Base-by-base conservation (phyloP, 2,113 vertebrate genomes). In the Psettodes erumei region DNA sequence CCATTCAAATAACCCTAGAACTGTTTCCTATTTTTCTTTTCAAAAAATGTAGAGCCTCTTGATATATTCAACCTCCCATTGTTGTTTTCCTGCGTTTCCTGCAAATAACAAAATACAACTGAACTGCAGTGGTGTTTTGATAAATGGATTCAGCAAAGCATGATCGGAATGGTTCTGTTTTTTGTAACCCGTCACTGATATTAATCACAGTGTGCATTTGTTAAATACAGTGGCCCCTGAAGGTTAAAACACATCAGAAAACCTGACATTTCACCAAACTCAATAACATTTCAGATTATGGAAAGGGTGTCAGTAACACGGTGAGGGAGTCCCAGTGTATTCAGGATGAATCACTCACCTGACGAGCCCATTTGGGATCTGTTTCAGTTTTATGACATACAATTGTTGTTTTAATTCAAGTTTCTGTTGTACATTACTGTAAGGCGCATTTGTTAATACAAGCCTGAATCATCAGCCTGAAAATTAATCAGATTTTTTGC, bases 41-140 rank as follows among this genome's bases (percentile, higher is more conserved):
- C 18, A 54, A 35, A 47, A 43, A 48, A 71, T 61, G 32, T 13
- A 30, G 48, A 59, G 2, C 30, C 70, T 60, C 15, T 66, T 71
- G 40, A 68, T 33, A 25, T 25, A 32, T 21, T 55, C 32, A n/a
- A 40, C 5, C 21, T 32, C 38, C 55, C 10, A 33, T 75, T 81
- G 67, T 69, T 55, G 1, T n/a, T 1, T 16, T 15, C 28, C 45
- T 33, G 19, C n/a, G n/a, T 55, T 75, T 74, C 35, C 48, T 38
- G 28, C 42, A 72, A 71, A 76, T 28, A 58, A 51, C 8, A 10
- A 28, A 68, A 40, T 58, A 19, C 13, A 3, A 18, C 18, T n/a
- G 30, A 55, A 51, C 23, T 32, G 25, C 19, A 33, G 11, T 4
- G 2, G 0, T 2, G 10, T 25, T 25, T 66, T 35, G 16, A 64